A percentile compares a stretch with the other conserved stretches of the same genome.
Evolutionary conservation across 1,140 invertebrate species (phyloP).

Genomic region (Drosophila insularis): DNA sequence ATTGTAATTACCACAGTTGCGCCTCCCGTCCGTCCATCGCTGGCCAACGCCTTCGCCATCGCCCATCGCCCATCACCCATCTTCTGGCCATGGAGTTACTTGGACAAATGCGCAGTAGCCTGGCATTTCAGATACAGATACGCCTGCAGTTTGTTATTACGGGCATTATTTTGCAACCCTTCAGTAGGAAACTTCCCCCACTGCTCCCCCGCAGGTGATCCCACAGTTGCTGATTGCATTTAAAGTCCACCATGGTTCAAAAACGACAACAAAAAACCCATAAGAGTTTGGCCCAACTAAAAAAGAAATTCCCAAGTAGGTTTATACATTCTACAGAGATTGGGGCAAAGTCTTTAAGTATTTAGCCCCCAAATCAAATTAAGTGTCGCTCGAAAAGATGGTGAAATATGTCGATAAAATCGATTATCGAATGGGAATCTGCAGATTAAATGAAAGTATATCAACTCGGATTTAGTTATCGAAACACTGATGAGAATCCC

Average conservation of each 20-base stretch:
- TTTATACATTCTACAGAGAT: too few species aligned
- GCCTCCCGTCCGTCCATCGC: conserved; percentile 68
- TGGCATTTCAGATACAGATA: conserved; percentile 81
- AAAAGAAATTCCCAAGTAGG: too few species aligned
- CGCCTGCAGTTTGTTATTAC: conserved; percentile 81
- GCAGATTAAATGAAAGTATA: too few species aligned
- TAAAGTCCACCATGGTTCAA: conserved; percentile 60
- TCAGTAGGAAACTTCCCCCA: conserved; percentile 21
- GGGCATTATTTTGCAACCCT: conserved; percentile 77
- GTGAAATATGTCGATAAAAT: too few species aligned
- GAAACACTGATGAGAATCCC: neutral
- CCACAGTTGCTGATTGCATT: conserved; percentile 61
- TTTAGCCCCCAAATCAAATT: too few species aligned
- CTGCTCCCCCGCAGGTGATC: neutral
- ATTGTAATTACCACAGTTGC: conserved; percentile 81
- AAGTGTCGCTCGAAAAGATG: too few species aligned
- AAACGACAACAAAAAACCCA: conserved; percentile 15
- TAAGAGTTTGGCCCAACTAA: too few species aligned
- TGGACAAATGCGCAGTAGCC: conserved; percentile 78
- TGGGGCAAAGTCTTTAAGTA: too few species aligned
- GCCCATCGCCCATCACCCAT: conserved; percentile 34
- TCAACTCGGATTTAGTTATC: too few species aligned
- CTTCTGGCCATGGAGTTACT: conserved; percentile 17
- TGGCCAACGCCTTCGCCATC: conserved; percentile 73
- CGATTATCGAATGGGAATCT: too few species aligned